Evolutionary conservation across 1,140 invertebrate genomes (phyloP).

Genomic region (Drosophila dunni): DNA sequence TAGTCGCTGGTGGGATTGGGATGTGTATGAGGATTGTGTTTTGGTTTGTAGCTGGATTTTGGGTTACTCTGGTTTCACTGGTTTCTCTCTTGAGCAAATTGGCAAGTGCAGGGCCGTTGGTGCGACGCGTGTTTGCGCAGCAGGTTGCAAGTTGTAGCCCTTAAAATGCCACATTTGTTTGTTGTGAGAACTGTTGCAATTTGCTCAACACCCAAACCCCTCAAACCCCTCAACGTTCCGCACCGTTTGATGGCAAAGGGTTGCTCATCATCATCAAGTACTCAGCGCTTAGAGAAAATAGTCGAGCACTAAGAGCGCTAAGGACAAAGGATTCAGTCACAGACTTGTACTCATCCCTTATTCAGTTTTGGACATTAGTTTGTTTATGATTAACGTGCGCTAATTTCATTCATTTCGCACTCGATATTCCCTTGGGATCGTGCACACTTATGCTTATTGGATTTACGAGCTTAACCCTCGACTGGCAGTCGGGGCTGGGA

Average conservation of each 20-base stretch:
- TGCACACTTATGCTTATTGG: conserved; percentile 75
- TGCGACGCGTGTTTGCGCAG: conserved; percentile 64
- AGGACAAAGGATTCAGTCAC: conserved; percentile 14
- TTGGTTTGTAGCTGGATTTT: not conserved
- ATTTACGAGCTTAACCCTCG: conserved; percentile 41
- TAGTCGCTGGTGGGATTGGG: conserved; percentile 6
- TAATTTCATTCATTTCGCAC: conserved; percentile 80
- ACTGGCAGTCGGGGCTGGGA: not conserved
- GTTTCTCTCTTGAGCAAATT: conserved; percentile 71
- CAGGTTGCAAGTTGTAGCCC: conserved; percentile 51
- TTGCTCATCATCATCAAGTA: too few relatives aligned
- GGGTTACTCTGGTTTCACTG: conserved; percentile 16
- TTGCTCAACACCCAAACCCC: conserved; percentile 54
- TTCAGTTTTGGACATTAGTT: conserved; percentile 40
- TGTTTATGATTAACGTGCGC: conserved; percentile 81
- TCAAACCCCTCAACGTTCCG: too few relatives aligned
- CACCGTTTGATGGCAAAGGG: too few relatives aligned
- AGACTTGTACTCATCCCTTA: conserved; percentile 18
- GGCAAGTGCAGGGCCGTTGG: conserved; percentile 66
- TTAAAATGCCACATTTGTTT: conserved; percentile 4
- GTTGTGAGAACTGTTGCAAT: conserved; percentile 78
- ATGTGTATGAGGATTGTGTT: not conserved
- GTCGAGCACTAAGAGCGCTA: too few relatives aligned
- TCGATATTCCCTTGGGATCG: conserved; percentile 57
- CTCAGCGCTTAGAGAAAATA: too few relatives aligned